Conservation (phyloP, 2,797 vertebrate genomes). For the Parauchenoglanis ngamensis region DNA sequence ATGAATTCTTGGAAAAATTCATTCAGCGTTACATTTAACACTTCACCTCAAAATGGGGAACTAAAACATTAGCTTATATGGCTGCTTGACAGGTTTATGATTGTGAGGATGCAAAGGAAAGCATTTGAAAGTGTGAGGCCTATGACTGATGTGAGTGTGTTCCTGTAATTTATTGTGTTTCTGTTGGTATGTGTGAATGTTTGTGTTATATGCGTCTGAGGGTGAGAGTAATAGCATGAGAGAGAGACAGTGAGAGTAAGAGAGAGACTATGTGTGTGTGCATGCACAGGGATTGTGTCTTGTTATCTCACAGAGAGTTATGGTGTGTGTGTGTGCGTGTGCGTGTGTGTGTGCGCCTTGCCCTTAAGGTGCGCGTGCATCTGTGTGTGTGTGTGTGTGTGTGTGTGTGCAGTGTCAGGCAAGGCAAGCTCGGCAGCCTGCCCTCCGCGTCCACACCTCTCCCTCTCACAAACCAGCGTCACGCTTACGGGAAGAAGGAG, state of each 20-base stretch:
- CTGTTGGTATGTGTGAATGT: slow-evolving; percentile 26
- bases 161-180: slow-evolving; percentile 4
- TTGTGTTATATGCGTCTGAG: slow-evolving; percentile 41
- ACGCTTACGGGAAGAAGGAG: slow-evolving; percentile 43
- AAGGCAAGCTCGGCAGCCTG: slow-evolving; percentile 70
- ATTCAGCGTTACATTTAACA: background rate
- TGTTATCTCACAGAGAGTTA: slow-evolving; percentile 66
- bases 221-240: slow-evolving; percentile 44
- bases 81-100: background rate
- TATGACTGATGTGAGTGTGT: background rate
- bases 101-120: background rate
- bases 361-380: slow-evolving; percentile 67
- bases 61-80: background rate
- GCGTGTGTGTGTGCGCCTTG: slow-evolving; percentile 59
- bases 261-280: slow-evolving; percentile 22
- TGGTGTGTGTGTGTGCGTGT: slow-evolving; percentile 29
- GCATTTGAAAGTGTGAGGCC: background rate
- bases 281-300: slow-evolving; percentile 14
- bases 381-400: slow-evolving; percentile 24
- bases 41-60: background rate
- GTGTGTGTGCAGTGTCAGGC: slow-evolving; percentile 66
- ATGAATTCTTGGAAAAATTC: background rate
- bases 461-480: slow-evolving; percentile 73
- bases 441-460: slow-evolving; percentile 65
- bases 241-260: slow-evolving; percentile 30